Evolutionary conservation across 2,113 vertebrate genomes (phyloP), one percentile per base, ranked within the genome.

Genomic region (Plectropomus leopardus): DNA sequence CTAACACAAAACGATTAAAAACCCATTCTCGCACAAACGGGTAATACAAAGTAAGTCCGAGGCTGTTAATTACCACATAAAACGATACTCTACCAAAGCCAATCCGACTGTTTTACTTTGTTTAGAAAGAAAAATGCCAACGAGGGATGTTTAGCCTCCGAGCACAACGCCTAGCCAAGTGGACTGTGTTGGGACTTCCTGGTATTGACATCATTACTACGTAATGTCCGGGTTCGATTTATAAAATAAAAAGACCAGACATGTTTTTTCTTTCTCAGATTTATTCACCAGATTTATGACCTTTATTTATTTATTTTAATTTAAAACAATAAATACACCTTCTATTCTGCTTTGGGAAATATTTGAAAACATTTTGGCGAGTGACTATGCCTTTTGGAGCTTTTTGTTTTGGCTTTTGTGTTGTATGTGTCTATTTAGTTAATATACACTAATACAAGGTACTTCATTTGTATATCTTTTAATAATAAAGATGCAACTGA

Each of bases 171-270:
- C 40, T 30, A 13, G 45, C 17, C 19, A 28, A 66, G 30, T 17
- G 24, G 50, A 40, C 44, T 63, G 68, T 77, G 79, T 51, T 77
- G 72, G 71, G 57, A 86, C 83, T 91, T 91, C 90, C 89, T 68
- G 50, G 54, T 84, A 4, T 6, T 60, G 45, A 83, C 82, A 6
- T 80, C 53, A 58, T 14, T 0, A 0, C 3, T n/a, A 23, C 85
- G 88, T 78, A 48, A 90, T 36, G 73, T 92, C 92, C 92, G 76
- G 50, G 1, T 40, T 4, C 3, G 14, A 1, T 32, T 8, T 4
- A 51, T 32, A 50, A 24, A 76, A 26, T 48, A 59, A 51, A 63
- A 30, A 32, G 30, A 11, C 19, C 3, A 0, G 8, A 24, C 11
- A n/a, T 24, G 7, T 10, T 30, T 7, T 1, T 26, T 3, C n/a